Evolutionary conservation across 2,113 vertebrate genomes (phyloP).

Genomic region (Microcebus lehilahytsara): DNA sequence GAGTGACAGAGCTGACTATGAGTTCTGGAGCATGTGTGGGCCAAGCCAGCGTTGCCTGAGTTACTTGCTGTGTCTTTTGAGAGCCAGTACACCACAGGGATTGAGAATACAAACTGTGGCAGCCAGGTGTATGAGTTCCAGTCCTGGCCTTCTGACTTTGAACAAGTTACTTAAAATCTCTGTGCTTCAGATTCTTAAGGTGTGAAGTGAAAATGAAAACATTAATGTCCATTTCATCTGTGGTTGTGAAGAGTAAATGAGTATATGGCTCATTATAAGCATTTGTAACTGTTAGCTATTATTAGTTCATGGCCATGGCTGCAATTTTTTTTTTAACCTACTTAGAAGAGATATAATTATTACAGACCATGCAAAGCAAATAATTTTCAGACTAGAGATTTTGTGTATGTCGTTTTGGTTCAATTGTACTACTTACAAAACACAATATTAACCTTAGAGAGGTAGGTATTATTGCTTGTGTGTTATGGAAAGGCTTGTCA

Average conservation of each 20-base stretch:
- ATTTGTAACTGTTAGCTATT: not conserved
- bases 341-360: not conserved
- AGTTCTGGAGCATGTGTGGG: not conserved
- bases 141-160: not conserved
- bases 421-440: not conserved
- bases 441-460: not conserved
- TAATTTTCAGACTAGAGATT: not conserved
- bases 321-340: not conserved
- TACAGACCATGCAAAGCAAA: not conserved
- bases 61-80: not conserved
- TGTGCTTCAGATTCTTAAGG: not conserved
- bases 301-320: not conserved
- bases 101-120: not conserved
- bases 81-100: not conserved
- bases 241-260: not conserved
- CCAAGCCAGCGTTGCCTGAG: not conserved
- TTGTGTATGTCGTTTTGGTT: not conserved
- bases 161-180: not conserved
- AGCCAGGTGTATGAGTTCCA: rapidly evolving
- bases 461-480: not conserved
- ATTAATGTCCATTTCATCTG: not conserved
- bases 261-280: not conserved
- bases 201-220: not conserved
- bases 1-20: too few relatives aligned
- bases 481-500: not conserved